phyloP scores from a whole-genome alignment of 2,113 vertebrate genomes.

The Cynocephalus volans region DNA sequence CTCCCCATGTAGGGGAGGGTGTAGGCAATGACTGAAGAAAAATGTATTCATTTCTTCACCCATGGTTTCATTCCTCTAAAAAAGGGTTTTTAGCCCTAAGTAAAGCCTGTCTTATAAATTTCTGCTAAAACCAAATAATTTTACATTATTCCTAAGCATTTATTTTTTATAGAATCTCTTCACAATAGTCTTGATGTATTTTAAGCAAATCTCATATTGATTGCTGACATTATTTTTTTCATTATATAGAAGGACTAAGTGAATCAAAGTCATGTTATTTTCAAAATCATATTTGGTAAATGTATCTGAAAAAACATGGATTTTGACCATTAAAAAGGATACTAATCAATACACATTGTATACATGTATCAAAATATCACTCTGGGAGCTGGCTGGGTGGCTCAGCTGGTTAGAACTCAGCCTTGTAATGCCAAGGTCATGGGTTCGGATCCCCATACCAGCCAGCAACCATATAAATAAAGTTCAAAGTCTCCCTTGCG shows the following conservation, averaged over 20 bases:
- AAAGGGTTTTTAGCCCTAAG: not conserved
- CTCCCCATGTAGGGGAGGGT: not conserved
- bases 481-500: too few species aligned
- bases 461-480: too few species aligned
- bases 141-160: constrained; percentile 9
- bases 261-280: constrained; percentile 36
- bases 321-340: not conserved
- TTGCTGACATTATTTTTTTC: not conserved
- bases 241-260: not conserved
- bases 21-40: not conserved
- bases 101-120: not conserved
- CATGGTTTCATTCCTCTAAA: not conserved
- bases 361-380: too few species aligned
- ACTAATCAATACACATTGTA: too few species aligned
- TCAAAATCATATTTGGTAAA: constrained; percentile 49
- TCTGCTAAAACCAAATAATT: not conserved
- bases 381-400: too few species aligned
- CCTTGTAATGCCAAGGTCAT: too few species aligned
- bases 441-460: too few species aligned
- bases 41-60: not conserved
- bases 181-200: not conserved
- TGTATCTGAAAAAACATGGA: not conserved
- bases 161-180: not conserved
- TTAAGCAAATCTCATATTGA: not conserved
- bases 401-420: too few species aligned